Percentiles rank a stretch among this genome's conserved stretches.
phyloP scores from a whole-genome alignment of 2,113 vertebrate species.

The Ursus arctos region DNA sequence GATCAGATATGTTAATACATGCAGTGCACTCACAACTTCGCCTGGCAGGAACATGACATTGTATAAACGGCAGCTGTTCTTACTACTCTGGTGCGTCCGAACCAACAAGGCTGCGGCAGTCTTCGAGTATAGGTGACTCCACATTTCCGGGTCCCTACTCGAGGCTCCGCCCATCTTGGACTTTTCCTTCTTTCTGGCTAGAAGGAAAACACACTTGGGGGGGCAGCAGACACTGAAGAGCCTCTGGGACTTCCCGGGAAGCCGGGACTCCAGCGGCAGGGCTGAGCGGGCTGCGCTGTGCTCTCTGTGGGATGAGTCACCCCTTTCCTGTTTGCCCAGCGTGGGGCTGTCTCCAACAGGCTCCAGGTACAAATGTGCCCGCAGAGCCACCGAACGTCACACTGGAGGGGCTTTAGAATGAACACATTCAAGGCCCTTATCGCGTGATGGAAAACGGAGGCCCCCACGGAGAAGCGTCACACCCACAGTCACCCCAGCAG shows the following conservation, averaged over 20 bases:
- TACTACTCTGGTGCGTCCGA: background rate
- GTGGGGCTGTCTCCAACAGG: background rate
- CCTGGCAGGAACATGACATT: background rate
- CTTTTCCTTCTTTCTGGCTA: background rate
- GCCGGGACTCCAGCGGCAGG: background rate
- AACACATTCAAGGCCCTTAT: background rate
- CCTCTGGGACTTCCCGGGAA: background rate
- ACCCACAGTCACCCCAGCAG: accelerated
- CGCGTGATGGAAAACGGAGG: background rate
- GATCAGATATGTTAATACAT: background rate
- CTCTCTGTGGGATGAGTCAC: background rate
- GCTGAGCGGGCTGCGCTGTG: accelerated
- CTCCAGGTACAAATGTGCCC: background rate
- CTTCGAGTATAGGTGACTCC: background rate
- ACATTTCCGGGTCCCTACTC: background rate
- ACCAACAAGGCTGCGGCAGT: background rate
- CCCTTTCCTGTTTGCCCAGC: background rate
- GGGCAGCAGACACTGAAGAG: background rate
- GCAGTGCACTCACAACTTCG: background rate
- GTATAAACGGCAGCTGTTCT: background rate
- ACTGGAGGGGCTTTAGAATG: background rate
- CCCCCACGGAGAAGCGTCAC: accelerated
- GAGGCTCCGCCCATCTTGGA: background rate
- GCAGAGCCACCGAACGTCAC: accelerated
- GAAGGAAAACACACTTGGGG: background rate